Percentiles rank a stretch among this genome's conserved stretches.
phyloP scores from a whole-genome alignment of 2,888 invertebrate genomes.

The Isotomurus palustris region DNA sequence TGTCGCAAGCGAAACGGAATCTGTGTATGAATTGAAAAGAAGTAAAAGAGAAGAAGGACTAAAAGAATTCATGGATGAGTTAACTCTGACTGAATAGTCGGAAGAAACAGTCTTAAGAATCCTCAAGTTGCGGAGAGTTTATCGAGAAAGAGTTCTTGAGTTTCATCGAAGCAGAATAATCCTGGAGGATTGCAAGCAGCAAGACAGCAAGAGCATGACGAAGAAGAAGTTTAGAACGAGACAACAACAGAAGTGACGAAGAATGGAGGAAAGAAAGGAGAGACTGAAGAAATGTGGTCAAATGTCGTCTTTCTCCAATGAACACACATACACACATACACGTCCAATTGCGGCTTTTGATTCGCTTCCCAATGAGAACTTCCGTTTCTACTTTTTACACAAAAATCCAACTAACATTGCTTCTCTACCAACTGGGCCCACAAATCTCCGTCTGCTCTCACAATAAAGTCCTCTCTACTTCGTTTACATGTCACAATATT shows the following conservation, averaged over 20 bases:
- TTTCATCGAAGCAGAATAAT: slow-evolving; percentile 20
- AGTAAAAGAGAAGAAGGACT: too few relatives aligned
- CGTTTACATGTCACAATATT: slow-evolving; percentile 4
- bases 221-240: slow-evolving; percentile 1
- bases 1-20: too few relatives aligned
- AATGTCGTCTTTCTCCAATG: slow-evolving; percentile 39
- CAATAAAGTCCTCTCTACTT: slow-evolving; percentile 6
- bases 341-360: slow-evolving; percentile 33
- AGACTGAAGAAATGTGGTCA: slow-evolving; percentile 29
- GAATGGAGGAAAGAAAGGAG: slow-evolving; percentile 2
- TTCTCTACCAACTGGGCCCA: too few relatives aligned
- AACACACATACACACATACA: slow-evolving; percentile 27
- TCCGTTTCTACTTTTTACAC: slow-evolving; percentile 10
- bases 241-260: background rate
- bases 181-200: slow-evolving; percentile 14
- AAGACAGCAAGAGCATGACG: slow-evolving; percentile 18
- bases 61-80: slow-evolving; percentile 10
- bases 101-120: slow-evolving; percentile 6
- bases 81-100: slow-evolving; percentile 13
- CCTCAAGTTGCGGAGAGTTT: slow-evolving; percentile 7
- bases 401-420: too few relatives aligned
- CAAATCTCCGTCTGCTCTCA: background rate
- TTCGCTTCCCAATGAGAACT: slow-evolving; percentile 11
- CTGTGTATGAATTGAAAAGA: too few relatives aligned
- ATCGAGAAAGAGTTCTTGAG: background rate